phyloP scores from a whole-genome alignment of 30 jellyfish, hydroid and myxozoan species.

The Sanderia malayensis region DNA sequence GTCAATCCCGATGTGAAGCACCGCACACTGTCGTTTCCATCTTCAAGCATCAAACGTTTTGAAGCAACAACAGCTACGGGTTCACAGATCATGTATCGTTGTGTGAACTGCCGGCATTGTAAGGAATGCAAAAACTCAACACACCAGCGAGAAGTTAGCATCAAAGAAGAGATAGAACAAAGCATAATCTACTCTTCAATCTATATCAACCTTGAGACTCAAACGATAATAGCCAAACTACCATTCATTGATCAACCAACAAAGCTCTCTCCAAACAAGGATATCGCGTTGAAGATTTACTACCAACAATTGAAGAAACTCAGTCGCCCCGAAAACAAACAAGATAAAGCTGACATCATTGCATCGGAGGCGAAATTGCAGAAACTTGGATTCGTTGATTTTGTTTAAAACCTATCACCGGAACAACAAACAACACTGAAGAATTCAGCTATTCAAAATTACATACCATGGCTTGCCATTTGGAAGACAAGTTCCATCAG shows the following conservation, averaged over 20 bases:
- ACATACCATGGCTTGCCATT: neutral
- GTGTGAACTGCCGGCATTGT: neutral
- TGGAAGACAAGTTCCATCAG: neutral
- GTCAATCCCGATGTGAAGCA: neutral
- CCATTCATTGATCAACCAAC: neutral
- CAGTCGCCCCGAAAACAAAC: neutral
- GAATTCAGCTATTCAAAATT: neutral
- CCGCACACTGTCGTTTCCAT: neutral
- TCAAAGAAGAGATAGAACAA: neutral
- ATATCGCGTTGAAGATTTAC: neutral
- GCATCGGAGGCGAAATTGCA: neutral
- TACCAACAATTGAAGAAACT: neutral
- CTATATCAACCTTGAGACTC: neutral
- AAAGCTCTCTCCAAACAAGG: conserved; percentile 4
- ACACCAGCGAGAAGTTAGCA: neutral
- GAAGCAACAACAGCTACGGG: neutral
- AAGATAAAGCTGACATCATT: neutral
- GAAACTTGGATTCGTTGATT: neutral
- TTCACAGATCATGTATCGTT: neutral
- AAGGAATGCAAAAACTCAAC: neutral
- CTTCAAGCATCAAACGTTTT: neutral
- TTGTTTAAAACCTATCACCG: neutral
- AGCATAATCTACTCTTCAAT: neutral
- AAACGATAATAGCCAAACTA: neutral
- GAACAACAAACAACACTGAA: neutral